Conservation (phyloP, 2,888 invertebrate species). For the Drosophila suboccidentalis region DNA sequence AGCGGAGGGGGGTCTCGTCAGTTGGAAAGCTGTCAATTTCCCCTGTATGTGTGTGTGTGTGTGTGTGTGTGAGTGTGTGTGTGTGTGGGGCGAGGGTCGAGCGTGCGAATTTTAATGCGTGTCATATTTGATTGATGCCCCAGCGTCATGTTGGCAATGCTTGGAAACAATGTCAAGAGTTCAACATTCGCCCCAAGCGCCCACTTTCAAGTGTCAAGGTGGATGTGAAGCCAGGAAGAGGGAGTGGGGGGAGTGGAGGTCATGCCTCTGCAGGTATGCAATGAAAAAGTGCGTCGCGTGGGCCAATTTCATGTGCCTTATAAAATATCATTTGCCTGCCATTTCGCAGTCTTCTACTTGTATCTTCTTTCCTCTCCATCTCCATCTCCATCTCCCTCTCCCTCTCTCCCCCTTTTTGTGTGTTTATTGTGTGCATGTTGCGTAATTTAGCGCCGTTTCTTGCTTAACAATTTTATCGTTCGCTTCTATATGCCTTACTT, state of each 20-base stretch:
- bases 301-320: conserved; percentile 39
- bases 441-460: conserved; percentile 72
- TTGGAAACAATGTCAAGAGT: conserved; percentile 77
- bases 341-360: conserved; percentile 10
- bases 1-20: conserved; percentile 2
- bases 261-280: conserved; percentile 76
- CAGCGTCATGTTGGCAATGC: conserved; percentile 20
- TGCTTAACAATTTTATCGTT: conserved; percentile 75
- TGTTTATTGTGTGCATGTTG: conserved; percentile 54
- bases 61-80: background rate
- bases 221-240: conserved; percentile 14
- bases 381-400: conserved; percentile 3
- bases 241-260: background rate
- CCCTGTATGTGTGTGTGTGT: background rate
- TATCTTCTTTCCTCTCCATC: background rate
- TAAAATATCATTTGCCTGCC: conserved; percentile 57
- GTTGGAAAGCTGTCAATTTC: conserved; percentile 26
- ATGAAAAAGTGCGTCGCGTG: conserved; percentile 60
- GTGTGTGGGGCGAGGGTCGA: background rate
- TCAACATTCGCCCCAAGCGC: conserved; percentile 58
- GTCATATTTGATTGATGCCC: conserved; percentile 79
- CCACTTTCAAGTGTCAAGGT: conserved; percentile 55
- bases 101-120: conserved; percentile 76
- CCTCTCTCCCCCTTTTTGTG: background rate
- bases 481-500: conserved; percentile 39